A percentile compares a stretch with the other conserved stretches of the same genome.
These are phyloP conservation scores for Aphidius ervi DNA, from an alignment of 1,140 invertebrate genomes.

Conservation along the genomic window DNA sequence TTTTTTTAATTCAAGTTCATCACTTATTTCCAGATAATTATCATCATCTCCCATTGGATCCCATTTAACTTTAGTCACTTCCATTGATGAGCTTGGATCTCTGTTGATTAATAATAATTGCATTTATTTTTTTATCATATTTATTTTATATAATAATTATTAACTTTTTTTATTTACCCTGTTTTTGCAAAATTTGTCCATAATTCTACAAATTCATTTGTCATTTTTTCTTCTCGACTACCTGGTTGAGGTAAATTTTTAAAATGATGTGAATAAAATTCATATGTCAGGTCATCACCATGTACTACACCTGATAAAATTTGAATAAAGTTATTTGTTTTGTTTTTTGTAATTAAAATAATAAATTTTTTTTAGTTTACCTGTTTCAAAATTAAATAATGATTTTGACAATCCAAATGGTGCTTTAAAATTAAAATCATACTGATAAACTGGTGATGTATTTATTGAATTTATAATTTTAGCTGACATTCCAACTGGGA, in stretches of 20 bases:
- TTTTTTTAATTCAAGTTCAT: slow-evolving; percentile 42
- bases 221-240: slow-evolving; percentile 36
- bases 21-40: slow-evolving; percentile 50
- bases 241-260: slow-evolving; percentile 38
- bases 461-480: slow-evolving; percentile 35
- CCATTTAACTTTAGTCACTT: slow-evolving; percentile 47
- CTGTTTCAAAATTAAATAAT: slow-evolving; percentile 30
- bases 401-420: slow-evolving; percentile 40
- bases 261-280: slow-evolving; percentile 54
- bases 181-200: slow-evolving; percentile 57
- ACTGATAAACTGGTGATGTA: slow-evolving; percentile 42
- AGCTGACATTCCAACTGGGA: slow-evolving; percentile 27
- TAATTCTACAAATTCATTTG: slow-evolving; percentile 45
- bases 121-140: neutral
- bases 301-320: slow-evolving; percentile 56
- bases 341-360: slow-evolving; percentile 10
- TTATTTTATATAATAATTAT: neutral
- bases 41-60: slow-evolving; percentile 42
- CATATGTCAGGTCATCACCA: slow-evolving; percentile 66
- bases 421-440: slow-evolving; percentile 38
- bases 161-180: slow-evolving; percentile 41
- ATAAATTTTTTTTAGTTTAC: slow-evolving; percentile 24
- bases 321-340: neutral
- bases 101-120: slow-evolving; percentile 29
- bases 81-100: slow-evolving; percentile 49